phyloP scores from a whole-genome alignment of 2,888 invertebrate genomes.

The Dichetophora obliterata region DNA sequence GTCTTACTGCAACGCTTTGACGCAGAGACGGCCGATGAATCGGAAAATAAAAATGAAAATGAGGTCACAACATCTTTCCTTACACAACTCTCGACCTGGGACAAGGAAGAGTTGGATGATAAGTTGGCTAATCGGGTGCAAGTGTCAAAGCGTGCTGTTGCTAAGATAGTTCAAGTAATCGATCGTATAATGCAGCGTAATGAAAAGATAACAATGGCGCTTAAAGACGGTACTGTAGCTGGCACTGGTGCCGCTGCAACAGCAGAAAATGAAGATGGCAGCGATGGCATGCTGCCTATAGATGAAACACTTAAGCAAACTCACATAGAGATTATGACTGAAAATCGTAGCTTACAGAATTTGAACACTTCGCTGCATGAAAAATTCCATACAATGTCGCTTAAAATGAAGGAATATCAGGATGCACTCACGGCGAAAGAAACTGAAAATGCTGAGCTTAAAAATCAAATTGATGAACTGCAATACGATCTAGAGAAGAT shows the following conservation, averaged over 20 bases:
- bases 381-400: conserved; percentile 90
- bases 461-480: conserved; percentile 95
- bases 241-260: conserved; percentile 29
- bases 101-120: conserved; percentile 96
- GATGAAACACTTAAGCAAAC: conserved; percentile 89
- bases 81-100: conserved; percentile 96
- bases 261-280: conserved; percentile 40
- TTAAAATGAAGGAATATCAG: conserved; percentile 84
- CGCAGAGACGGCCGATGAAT: conserved; percentile 96
- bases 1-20: conserved; percentile 95
- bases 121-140: conserved; percentile 95
- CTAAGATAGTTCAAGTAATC: conserved; percentile 96
- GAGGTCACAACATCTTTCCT: conserved; percentile 97
- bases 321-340: conserved; percentile 88
- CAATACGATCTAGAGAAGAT: conserved; percentile 93
- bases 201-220: conserved; percentile 90
- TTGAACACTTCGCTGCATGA: conserved; percentile 92
- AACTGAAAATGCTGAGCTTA: conserved; percentile 93
- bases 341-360: conserved; percentile 92
- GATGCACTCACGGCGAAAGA: conserved; percentile 90
- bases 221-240: conserved; percentile 75
- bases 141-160: conserved; percentile 96
- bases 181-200: conserved; percentile 96
- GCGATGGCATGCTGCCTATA: conserved; percentile 66
- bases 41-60: conserved; percentile 95